Evolutionary conservation across 2,797 vertebrate species (phyloP).

Genomic region (Philypnodon macrostomus): DNA sequence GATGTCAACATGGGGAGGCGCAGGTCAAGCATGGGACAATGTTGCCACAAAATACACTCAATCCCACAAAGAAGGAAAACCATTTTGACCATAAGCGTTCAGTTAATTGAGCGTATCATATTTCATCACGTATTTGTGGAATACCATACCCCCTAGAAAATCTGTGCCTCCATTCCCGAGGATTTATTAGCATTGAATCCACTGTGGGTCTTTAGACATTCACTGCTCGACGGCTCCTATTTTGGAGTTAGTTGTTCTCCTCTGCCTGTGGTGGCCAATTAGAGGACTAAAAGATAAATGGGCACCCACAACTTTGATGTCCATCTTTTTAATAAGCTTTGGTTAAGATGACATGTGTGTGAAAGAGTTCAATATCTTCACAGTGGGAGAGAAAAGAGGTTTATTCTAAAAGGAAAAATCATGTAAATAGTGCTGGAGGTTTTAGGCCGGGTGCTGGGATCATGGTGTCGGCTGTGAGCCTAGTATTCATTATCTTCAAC

Average conservation of each 20-base stretch:
- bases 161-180: conserved; percentile 61
- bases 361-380: conserved; percentile 79
- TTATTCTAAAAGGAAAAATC: conserved; percentile 78
- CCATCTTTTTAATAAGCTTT: conserved; percentile 83
- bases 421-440: conserved; percentile 77
- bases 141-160: conserved; percentile 65
- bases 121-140: conserved; percentile 76
- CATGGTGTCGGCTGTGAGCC: conserved; percentile 63
- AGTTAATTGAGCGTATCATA: conserved; percentile 65
- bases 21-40: conserved; percentile 65
- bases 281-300: conserved; percentile 76
- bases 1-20: conserved; percentile 58
- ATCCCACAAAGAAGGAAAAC: conserved; percentile 62
- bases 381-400: conserved; percentile 77
- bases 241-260: conserved; percentile 73
- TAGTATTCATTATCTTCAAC: conserved; percentile 70
- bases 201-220: conserved; percentile 74
- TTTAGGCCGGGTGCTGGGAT: conserved; percentile 62
- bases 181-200: conserved; percentile 77
- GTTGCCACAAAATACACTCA: conserved; percentile 39
- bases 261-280: conserved; percentile 81
- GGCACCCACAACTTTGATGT: conserved; percentile 73
- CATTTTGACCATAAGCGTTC: conserved; percentile 56
- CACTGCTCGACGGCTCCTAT: conserved; percentile 65
- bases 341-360: conserved; percentile 79